phyloP scores from a whole-genome alignment of 1,140 invertebrate species.

The Odontomachus brunneus region DNA sequence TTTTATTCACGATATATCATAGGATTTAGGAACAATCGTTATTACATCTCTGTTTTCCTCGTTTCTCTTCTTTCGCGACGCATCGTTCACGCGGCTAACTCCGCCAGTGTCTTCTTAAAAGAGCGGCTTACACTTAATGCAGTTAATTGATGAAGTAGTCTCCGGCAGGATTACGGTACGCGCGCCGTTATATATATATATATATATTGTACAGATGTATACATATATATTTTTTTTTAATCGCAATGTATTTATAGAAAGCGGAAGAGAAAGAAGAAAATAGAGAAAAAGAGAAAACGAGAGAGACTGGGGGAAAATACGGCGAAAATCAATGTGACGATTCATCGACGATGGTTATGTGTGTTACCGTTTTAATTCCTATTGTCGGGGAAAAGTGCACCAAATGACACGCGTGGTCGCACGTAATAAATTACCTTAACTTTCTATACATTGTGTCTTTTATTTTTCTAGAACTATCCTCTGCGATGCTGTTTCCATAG shows the following conservation, averaged over 20 bases:
- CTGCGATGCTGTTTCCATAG: too few species aligned
- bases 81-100: conserved; percentile 3
- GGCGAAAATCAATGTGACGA: conserved; percentile 48
- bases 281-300: neutral
- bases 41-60: too few species aligned
- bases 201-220: neutral
- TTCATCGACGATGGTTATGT: neutral
- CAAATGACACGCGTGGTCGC: conserved; percentile 21
- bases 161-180: conserved; percentile 11
- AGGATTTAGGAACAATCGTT: too few species aligned
- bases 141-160: conserved; percentile 17
- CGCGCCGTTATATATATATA: conserved; percentile 22
- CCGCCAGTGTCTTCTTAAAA: conserved; percentile 11
- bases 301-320: neutral
- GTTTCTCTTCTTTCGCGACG: conserved; percentile 13
- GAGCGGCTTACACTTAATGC: conserved; percentile 55
- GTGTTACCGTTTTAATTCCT: conserved; percentile 33
- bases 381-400: neutral
- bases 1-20: too few species aligned
- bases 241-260: conserved; percentile 67
- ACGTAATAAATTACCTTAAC: conserved; percentile 49
- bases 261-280: neutral
- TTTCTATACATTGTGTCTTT: conserved; percentile 32
- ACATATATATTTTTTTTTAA: conserved; percentile 65
- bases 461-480: neutral